Evolutionary conservation across 2,113 vertebrate species (phyloP).

Genomic region (Passer domesticus): DNA sequence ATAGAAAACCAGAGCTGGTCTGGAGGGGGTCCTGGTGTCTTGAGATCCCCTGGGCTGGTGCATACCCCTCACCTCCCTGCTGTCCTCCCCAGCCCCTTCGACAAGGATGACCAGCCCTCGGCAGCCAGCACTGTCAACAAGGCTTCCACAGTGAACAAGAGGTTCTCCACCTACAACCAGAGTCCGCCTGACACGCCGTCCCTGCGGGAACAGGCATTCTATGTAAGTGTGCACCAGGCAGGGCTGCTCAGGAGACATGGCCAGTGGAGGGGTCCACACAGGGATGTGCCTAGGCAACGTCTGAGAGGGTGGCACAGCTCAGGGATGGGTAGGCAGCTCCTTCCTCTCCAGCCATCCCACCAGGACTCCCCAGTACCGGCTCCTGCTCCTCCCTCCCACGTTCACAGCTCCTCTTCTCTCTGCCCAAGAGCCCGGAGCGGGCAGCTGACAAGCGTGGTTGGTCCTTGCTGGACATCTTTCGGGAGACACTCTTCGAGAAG

Average conservation of each 20-base stretch:
- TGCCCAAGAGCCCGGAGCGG: conserved; percentile 50
- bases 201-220: conserved; percentile 95
- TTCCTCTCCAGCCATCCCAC: neutral
- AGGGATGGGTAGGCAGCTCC: neutral
- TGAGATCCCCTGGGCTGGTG: neutral
- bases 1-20: neutral
- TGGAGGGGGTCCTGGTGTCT: neutral
- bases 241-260: neutral
- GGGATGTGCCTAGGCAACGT: neutral
- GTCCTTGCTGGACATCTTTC: conserved; percentile 84
- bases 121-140: conserved; percentile 87
- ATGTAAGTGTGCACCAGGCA: conserved; percentile 80
- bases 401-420: conserved; percentile 64
- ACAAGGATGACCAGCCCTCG: conserved; percentile 91
- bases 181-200: conserved; percentile 92
- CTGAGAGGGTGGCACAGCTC: neutral
- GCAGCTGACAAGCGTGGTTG: conserved; percentile 72
- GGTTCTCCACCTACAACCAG: conserved; percentile 93
- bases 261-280: neutral
- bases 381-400: neutral
- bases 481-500: conserved; percentile 75
- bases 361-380: neutral
- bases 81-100: conserved; percentile 84
- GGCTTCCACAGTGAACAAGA: conserved; percentile 87
- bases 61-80: neutral